Conservation (phyloP, 1,140 invertebrate genomes). For the Eriosoma lanigerum region DNA sequence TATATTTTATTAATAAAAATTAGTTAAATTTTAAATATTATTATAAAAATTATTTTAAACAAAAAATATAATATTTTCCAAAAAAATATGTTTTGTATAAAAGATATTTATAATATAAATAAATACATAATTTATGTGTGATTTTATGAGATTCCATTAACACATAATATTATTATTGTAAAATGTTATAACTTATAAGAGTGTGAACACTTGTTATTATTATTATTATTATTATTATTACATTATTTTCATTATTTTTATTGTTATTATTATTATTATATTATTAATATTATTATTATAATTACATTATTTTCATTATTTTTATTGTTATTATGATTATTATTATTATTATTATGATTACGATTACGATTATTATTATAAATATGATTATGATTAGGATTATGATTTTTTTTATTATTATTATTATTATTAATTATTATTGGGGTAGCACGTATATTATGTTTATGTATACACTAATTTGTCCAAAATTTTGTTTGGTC, state of each 20-base stretch:
- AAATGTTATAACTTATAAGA: slow-evolving; percentile 5
- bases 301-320: neutral
- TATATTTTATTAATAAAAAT: slow-evolving; percentile 41
- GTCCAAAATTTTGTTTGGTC: slow-evolving; percentile 35
- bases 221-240: slow-evolving; percentile 26
- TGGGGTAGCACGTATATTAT: slow-evolving; percentile 49
- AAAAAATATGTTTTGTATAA: slow-evolving; percentile 48
- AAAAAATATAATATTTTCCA: slow-evolving; percentile 33
- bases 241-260: neutral
- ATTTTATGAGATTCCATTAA: slow-evolving; percentile 42
- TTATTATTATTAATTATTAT: slow-evolving; percentile 22
- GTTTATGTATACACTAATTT: slow-evolving; percentile 34
- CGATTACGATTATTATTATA: slow-evolving; percentile 6
- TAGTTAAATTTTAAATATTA: slow-evolving; percentile 40
- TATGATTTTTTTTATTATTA: neutral
- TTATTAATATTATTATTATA: slow-evolving; percentile 26
- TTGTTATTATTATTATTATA: slow-evolving; percentile 4
- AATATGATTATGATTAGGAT: neutral
- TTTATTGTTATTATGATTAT: slow-evolving; percentile 16
- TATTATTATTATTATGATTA: slow-evolving; percentile 19
- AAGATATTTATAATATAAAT: slow-evolving; percentile 19
- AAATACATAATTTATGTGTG: slow-evolving; percentile 42
- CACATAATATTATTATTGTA: slow-evolving; percentile 50
- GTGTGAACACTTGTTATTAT: slow-evolving; percentile 39
- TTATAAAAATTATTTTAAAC: neutral